Conservation (phyloP, 2,888 invertebrate species). For the Isoperla grammatica region DNA sequence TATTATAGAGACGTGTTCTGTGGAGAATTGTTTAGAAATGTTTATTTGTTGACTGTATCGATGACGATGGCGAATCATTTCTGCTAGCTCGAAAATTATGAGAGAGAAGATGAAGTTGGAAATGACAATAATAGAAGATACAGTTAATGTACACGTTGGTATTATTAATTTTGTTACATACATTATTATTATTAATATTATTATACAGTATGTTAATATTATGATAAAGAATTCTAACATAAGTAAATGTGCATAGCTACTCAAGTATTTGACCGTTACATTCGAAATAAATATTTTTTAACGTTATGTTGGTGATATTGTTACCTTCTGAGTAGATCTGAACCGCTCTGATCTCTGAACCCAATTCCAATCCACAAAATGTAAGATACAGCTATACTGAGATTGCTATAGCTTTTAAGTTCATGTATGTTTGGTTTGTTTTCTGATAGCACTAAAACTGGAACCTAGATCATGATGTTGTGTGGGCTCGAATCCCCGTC, state of each 20-base stretch:
- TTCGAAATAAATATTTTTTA: conserved; percentile 10
- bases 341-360: too few species aligned
- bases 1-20: not conserved
- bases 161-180: not conserved
- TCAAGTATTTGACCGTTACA: conserved; percentile 2
- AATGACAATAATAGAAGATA: conserved; percentile 10
- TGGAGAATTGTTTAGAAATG: not conserved
- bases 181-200: not conserved
- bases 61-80: not conserved
- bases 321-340: too few species aligned
- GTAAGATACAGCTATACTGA: too few species aligned
- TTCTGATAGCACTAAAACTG: too few species aligned
- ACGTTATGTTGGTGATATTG: too few species aligned
- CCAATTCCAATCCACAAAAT: too few species aligned
- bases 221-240: not conserved
- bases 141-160: not conserved
- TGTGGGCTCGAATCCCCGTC: too few species aligned
- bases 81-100: not conserved
- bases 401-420: too few species aligned
- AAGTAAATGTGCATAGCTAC: not conserved
- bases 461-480: too few species aligned
- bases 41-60: not conserved
- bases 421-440: too few species aligned
- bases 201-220: not conserved
- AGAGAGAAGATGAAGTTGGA: not conserved